Evolutionary conservation across 2,888 invertebrate genomes (phyloP), one percentile per base, ranked within the genome.

Genomic region (Xestia xanthographa): DNA sequence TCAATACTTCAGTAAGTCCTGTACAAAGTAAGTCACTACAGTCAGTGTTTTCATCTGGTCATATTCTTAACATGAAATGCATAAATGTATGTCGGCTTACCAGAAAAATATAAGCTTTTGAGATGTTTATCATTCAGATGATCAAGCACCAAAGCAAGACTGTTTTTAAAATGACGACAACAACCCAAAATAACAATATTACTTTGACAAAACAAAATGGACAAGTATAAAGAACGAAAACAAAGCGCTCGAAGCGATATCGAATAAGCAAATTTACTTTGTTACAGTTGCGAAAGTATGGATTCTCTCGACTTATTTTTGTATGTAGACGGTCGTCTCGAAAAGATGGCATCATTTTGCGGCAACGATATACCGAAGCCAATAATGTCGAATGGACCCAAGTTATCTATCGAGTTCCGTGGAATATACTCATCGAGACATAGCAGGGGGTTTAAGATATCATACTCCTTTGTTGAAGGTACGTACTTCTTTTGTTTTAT

Each of bases 311-410:
- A 98, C 91, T 98, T 98, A 80, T 98, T 98, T 95, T 98, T 99
- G 68, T 98, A 98, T 90, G 98, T 98, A 87, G 98, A 98, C 82
- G 98, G 98, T 5, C 97, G 98, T 89, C 98, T 98, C 94, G 98
- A 98, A 92, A 98, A 98, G 93, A 98, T 99, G 91, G 98, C 98
- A 91, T 98, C 98, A 68, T 98, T 98, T 92, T 99, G 99, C 93
- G 99, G 99, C 20, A 97, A 97, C 81, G 97, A 98, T 80, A 94
- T 98, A 87, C 99, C 99, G 14, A 98, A 98, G 89, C 98, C 98
- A 87, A 97, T 99, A 90, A 99, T 99, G 99, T 99, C 99, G 85
- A 98, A 98, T 92, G 98, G 98, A 84, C 98, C 98, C 77, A 97
- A 98, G 90, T 96, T 99, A 92, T 97, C 98, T 86, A 95, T 99